phyloP scores from a whole-genome alignment of 2,888 invertebrate species.

The Pammene fasciana region DNA sequence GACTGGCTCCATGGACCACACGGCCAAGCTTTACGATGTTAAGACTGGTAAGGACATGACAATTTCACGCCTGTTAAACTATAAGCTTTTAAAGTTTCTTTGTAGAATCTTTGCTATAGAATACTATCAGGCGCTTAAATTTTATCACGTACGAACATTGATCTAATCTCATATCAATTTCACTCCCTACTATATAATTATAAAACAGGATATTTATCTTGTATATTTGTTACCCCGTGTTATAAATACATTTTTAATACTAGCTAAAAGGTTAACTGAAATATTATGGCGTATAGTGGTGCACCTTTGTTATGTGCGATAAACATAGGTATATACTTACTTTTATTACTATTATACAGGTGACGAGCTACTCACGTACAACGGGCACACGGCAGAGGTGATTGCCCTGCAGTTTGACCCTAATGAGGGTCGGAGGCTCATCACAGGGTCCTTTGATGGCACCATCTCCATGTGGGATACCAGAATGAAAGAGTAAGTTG shows the following conservation, averaged over 20 bases:
- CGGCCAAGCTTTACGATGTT: conserved; percentile 88
- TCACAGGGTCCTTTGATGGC: conserved; percentile 92
- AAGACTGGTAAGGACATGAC: conserved; percentile 79
- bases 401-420: conserved; percentile 88
- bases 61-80: no score
- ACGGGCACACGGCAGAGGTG: conserved; percentile 90
- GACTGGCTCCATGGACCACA: conserved; percentile 90
- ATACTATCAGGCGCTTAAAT: conserved; percentile 1
- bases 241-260: no score
- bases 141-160: background rate
- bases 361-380: conserved; percentile 83
- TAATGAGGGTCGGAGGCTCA: conserved; percentile 86
- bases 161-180: no score
- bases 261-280: no score
- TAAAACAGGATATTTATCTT: no score
- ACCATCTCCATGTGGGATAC: conserved; percentile 90
- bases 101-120: background rate
- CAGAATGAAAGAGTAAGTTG: conserved; percentile 81
- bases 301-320: no score
- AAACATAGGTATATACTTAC: no score
- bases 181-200: no score
- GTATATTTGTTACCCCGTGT: no score
- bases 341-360: conserved; percentile 61
- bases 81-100: background rate
- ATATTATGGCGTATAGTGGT: no score